Conservation (phyloP, 2,113 vertebrate species). For the Helogale parvula region DNA sequence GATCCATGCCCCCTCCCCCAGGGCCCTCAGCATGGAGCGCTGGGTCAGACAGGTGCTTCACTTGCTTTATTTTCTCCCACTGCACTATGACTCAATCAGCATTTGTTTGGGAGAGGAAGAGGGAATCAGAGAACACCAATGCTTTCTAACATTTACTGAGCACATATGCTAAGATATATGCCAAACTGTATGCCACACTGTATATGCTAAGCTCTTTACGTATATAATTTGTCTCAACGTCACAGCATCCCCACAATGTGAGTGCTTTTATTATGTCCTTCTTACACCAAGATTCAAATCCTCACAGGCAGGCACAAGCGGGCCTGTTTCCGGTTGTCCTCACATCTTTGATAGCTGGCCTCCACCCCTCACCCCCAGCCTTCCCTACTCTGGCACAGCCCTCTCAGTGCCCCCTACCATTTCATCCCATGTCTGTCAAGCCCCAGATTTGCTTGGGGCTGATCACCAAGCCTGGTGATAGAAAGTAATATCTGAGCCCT, state of each 20-base stretch:
- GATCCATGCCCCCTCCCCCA: rapidly evolving
- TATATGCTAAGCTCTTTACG: not conserved
- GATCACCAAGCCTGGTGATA: not conserved
- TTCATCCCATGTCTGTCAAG: not conserved
- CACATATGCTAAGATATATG: not conserved
- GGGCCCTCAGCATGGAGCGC: not conserved
- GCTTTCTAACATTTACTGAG: not conserved
- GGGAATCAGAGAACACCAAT: not conserved
- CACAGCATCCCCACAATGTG: not conserved
- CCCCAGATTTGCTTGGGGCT: not conserved
- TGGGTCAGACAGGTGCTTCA: rapidly evolving
- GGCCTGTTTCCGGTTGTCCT: not conserved
- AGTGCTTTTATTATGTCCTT: not conserved
- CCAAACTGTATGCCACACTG: not conserved
- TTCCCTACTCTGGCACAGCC: not conserved
- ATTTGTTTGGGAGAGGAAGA: not conserved
- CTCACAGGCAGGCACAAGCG: not conserved
- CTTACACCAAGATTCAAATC: not conserved
- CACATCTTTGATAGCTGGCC: not conserved
- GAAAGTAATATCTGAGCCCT: not conserved
- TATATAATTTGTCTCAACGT: not conserved
- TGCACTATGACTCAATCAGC: not conserved
- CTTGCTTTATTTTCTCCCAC: rapidly evolving
- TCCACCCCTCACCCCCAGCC: not conserved
- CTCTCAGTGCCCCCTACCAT: not conserved